Base-by-base conservation (phyloP, 2,888 invertebrate species). In the Fabriciana adippe region DNA sequence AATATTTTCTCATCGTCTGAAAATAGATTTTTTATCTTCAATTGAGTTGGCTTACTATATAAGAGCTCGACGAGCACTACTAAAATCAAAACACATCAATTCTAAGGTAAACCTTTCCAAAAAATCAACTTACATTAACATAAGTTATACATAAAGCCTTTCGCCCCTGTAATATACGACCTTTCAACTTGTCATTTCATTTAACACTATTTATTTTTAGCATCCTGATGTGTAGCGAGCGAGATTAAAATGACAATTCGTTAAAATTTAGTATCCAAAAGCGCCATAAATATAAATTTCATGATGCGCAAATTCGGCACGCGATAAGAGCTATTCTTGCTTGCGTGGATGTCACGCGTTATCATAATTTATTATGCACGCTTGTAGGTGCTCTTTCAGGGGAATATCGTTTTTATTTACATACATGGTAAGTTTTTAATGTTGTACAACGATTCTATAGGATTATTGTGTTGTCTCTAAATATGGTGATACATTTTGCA, bases 271-370 rank as follows among this genome's bases (percentile, higher is more conserved):
- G 70, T 72, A 66, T 66, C 69, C 74, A 69, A 71, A 70, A 71
- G 70, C 70, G 71, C 70, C 72, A 72, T 76, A 74, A 74, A 76
- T 73, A 74, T 69, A 72, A 65, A 72, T 75, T 74, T 74, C 71
- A 73, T 67, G 70, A 71, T 73, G 71, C 67, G 80, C 79, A 78
- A 79, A 81, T 78, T 78, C 76, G 75, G 76, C 75, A 75, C 66
- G 77, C 79, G 87, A 89, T 88, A 88, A 84, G 81, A 78, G 76
- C 71, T 75, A 72, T 73, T 75, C 76, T 78, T 78, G 76, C 74
- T 74, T 72, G 77, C 74, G 72, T 69, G 76, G 79, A 78, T 74
- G 76, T 74, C 79, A 77, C 78, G 67, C 76, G 80, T 76, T 83
- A 81, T 83, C 81, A 78, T 81, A 80, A 84, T 84, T 84, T 85